Conservation (phyloP, 92 coral and sea anemone genomes). For the Montipora capitata region DNA sequence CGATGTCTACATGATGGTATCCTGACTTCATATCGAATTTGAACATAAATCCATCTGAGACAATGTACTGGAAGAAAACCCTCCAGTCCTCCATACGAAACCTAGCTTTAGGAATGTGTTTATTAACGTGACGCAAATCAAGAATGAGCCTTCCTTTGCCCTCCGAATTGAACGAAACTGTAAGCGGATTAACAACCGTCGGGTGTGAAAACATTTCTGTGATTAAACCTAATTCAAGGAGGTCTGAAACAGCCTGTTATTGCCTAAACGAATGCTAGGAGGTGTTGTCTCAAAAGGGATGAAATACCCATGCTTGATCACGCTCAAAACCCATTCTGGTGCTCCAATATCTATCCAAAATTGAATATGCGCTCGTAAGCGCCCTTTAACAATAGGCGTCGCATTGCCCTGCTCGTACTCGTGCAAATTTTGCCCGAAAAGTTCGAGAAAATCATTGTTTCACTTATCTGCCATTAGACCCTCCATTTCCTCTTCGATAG, state of each 20-base stretch:
- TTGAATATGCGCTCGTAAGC: slow-evolving; percentile 25
- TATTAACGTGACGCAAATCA: slow-evolving; percentile 61
- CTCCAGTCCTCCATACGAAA: slow-evolving; percentile 69
- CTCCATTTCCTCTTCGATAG: neutral
- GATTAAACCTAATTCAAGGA: neutral
- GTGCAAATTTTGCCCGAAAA: slow-evolving; percentile 34
- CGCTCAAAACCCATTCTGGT: slow-evolving; percentile 46
- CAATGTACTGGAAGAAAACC: slow-evolving; percentile 6
- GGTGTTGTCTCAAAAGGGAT: slow-evolving; percentile 30
- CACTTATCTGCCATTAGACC: slow-evolving; percentile 14
- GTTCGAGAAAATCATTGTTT: neutral
- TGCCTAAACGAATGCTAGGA: neutral
- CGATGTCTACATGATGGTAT: slow-evolving; percentile 37
- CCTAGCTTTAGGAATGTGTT: slow-evolving; percentile 35
- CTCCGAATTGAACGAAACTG: slow-evolving; percentile 47
- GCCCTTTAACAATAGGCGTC: slow-evolving; percentile 42
- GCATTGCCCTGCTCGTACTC: slow-evolving; percentile 44
- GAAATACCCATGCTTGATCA: neutral
- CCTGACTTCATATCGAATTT: slow-evolving; percentile 52
- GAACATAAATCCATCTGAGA: slow-evolving; percentile 17
- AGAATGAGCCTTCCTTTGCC: slow-evolving; percentile 43
- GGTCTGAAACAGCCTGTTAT: slow-evolving; percentile 37
- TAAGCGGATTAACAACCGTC: slow-evolving; percentile 40
- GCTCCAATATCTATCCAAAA: slow-evolving; percentile 47
- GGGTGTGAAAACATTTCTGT: neutral